Evolutionary conservation across 2,113 vertebrate genomes (phyloP), one percentile per base, ranked within the genome.

Genomic region (Symphodus melops): DNA sequence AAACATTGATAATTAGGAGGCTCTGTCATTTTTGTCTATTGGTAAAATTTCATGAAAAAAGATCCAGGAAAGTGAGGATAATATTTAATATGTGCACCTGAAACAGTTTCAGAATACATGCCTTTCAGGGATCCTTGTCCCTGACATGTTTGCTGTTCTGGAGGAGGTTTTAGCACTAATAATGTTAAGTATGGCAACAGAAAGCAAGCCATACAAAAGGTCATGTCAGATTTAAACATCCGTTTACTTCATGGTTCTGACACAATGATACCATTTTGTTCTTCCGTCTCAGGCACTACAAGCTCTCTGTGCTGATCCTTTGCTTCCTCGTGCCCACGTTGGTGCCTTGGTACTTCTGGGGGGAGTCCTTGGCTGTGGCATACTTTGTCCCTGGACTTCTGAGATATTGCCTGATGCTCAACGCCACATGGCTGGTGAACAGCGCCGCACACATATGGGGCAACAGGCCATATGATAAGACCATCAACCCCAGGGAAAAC

Each of bases 361-460:
- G 92, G 0, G 97, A 99, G 74, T 94, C 93, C 19, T 79, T 97
- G 5, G 0, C 12, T 28, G 89, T 92, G 78, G 95, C 87, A 54
- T 93, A 96, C 86, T 97, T 93, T 3, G 71, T 98, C 6, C 92
- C 95, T n/a, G 88, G 95, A 23, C 78, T 98, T 62, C 64, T 98
- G 81, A 94, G 97, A 63, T 98, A 98, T 0, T 0, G 94, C 0
- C 0, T 92, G 14, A 92, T 93, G 41, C 96, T 99, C 65, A 98
- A 98, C 8, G 92, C 92, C 82, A 95, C 95, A 58, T 99, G 97
- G 97, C 83, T 98, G 73, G 97, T 99, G 84, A 99, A 99, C 91
- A 98, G 97, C 4, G 96, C 96, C 0, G 97, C 97, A n/a, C 97
- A 99, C 81, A 95, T 98, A 87, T 98, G 95, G 54, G 97, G 97